These are phyloP conservation scores for Rotaria macrura DNA, from an alignment of 2,888 invertebrate genomes.

Conservation along the genomic window DNA sequence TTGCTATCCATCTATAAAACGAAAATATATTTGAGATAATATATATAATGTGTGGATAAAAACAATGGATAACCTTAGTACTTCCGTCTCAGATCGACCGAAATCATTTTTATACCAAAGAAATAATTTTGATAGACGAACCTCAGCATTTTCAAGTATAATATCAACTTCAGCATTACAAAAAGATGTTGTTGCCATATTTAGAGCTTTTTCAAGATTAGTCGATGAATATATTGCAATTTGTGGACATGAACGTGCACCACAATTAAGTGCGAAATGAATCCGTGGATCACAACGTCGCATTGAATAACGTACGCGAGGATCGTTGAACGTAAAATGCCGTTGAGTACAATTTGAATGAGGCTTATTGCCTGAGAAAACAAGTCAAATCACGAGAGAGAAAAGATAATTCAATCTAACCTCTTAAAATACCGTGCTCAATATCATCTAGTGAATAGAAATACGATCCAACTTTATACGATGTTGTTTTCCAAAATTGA, in stretches of 20 bases:
- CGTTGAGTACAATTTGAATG: slow-evolving; percentile 46
- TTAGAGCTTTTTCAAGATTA: slow-evolving; percentile 26
- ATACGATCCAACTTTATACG: slow-evolving; percentile 45
- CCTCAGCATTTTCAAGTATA: not conserved
- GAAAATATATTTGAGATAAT: not conserved
- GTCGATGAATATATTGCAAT: slow-evolving; percentile 23
- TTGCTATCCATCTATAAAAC: not conserved
- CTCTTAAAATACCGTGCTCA: slow-evolving; percentile 50
- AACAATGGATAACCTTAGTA: not conserved
- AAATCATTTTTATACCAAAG: slow-evolving; percentile 32
- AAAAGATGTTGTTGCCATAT: slow-evolving; percentile 22
- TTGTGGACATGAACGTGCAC: slow-evolving; percentile 40
- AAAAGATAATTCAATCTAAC: slow-evolving; percentile 36
- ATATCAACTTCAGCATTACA: slow-evolving; percentile 30
- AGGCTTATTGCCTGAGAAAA: slow-evolving; percentile 42
- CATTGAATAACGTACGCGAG: slow-evolving; percentile 41
- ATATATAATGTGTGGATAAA: not conserved
- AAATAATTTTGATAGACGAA: slow-evolving; percentile 27
- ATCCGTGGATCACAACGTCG: slow-evolving; percentile 47
- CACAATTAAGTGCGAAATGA: slow-evolving; percentile 51
- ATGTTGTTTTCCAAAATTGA: slow-evolving; percentile 49
- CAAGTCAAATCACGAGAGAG: not conserved
- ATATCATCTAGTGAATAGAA: slow-evolving; percentile 49
- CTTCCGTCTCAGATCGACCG: slow-evolving; percentile 20
- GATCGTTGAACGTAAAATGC: slow-evolving; percentile 43